Evolutionary conservation across 2,888 invertebrate species (phyloP).

Genomic region (Epirrita christyi): DNA sequence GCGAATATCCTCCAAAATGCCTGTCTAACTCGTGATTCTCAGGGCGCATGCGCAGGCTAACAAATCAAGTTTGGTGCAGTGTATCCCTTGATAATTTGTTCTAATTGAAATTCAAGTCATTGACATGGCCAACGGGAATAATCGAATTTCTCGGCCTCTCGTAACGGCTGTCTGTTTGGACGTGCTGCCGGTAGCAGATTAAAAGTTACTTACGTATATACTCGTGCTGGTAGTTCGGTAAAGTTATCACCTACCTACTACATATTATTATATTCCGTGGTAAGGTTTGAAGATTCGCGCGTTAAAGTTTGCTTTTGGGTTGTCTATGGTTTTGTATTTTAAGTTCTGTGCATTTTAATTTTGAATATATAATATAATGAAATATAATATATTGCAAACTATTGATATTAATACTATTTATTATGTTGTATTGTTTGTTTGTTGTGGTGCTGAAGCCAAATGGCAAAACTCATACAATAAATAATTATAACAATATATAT

Average conservation of each 20-base stretch:
- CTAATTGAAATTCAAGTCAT: conserved; percentile 90
- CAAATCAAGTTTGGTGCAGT: conserved; percentile 79
- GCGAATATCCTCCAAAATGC: background rate
- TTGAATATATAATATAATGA: too few relatives aligned
- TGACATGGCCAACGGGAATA: conserved; percentile 85
- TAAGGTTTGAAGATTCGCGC: background rate
- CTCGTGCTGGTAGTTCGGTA: background rate
- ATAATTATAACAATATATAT: too few relatives aligned
- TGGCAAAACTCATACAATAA: too few relatives aligned
- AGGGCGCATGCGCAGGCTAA: conserved; percentile 57
- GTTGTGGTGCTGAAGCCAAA: too few relatives aligned
- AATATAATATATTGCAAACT: too few relatives aligned
- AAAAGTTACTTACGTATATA: conserved; percentile 1
- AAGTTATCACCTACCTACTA: too few relatives aligned
- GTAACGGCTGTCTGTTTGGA: conserved; percentile 10
- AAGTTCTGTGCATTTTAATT: too few relatives aligned
- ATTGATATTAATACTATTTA: too few relatives aligned
- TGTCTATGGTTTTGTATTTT: background rate
- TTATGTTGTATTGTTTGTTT: too few relatives aligned
- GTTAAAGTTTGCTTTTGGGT: background rate
- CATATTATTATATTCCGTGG: too few relatives aligned
- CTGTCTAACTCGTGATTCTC: conserved; percentile 35
- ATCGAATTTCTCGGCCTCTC: conserved; percentile 69
- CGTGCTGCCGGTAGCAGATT: conserved; percentile 4
- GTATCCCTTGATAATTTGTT: conserved; percentile 85